Evolutionary conservation across 2,797 vertebrate species (phyloP), one percentile per base, ranked within the genome.

Genomic region (Chelon auratus): DNA sequence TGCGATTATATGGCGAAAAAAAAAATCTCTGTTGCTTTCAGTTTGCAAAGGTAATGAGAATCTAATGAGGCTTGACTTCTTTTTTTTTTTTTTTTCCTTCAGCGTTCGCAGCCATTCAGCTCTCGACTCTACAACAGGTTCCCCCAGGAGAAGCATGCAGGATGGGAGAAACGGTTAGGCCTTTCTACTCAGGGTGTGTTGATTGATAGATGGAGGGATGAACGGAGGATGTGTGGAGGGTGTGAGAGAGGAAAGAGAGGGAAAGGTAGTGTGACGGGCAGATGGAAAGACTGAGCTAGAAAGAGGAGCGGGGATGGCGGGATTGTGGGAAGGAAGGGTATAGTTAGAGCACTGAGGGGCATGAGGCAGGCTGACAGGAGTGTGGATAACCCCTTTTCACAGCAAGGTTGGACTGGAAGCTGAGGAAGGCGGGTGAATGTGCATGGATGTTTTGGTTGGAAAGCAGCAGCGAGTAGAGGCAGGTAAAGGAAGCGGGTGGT

Each of bases 1-100:
- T 93, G 91, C 85, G 87, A 94, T 95, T 94, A 92, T 93, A 92
- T 91, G 91, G 90, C 92, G 91, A 91, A 89, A 91, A 93, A 86
- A 52, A 82, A 80, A 87, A 80, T 45, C 72, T 80, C 90, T 93
- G 94, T 92, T 95, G 92, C 94, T 94, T 94, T 95, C 93, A 89
- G 94, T 95, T 95, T 94, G 95, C 95, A 93, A 94, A 96, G 95
- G 95, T 97, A 97, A 97, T 95, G 96, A 96, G 95, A 95, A 96
- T 91, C 95, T 97, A 96, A 96, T 96, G 96, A 97, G 96, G 94
- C 96, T 95, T 96, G 96, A 97, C 96, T 95, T 87, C 73, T 67
- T 66, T 72, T 60, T 57, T 62, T 60, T 57, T 62, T 36, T 14
- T n/a, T 18, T 50, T 20, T 50, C 13, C 45, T 56, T 77, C 57